Evolutionary conservation across 2,797 vertebrate species (phyloP), one percentile per base, ranked within the genome.

Genomic region (Alfaro cultratus): DNA sequence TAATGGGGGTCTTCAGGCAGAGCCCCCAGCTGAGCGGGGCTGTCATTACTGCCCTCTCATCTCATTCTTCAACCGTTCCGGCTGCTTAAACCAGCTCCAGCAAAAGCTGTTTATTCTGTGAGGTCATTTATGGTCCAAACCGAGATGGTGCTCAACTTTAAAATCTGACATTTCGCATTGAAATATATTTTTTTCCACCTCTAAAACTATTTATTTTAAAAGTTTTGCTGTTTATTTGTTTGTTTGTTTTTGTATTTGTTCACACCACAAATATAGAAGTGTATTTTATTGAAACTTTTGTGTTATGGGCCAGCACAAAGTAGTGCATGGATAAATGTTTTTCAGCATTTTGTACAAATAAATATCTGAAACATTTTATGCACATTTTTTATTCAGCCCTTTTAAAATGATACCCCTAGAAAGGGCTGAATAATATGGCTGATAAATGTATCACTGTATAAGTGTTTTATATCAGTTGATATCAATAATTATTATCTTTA

Each of bases 1-100:
- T 93, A 92, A 89, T 80, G 70, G 77, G 67, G 74, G 88, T 87
- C 93, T 88, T 64, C 83, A 88, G 91, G 91, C 88, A 84, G 80
- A 88, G 85, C 89, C 84, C 77, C 81, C 80, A 76, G 76, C 91
- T 76, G 86, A 86, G 91, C 77, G 86, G 80, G 86, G 79, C 86
- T 92, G 91, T 90, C 91, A 85, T 86, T 88, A 83, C 75, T n/a
- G 62, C 4, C 73, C 83, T 87, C 77, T 80, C 87, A 80, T 83
- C 86, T 90, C 80, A 83, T 88, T 81, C 77, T 76, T 86, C 84
- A 82, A 36, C 57, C 77, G 3, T 72, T 75, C 76, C 45, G 76
- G 23, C 84, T 77, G 81, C 86, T 83, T 64, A 34, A 81, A 71
- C 47, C 45, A 36, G n/a, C 62, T 76, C 73, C 47, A 81, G 85